Percentiles rank a stretch among this genome's conserved stretches.
Conservation (phyloP, 2,888 invertebrate species). For the Bombylius discolor region DNA sequence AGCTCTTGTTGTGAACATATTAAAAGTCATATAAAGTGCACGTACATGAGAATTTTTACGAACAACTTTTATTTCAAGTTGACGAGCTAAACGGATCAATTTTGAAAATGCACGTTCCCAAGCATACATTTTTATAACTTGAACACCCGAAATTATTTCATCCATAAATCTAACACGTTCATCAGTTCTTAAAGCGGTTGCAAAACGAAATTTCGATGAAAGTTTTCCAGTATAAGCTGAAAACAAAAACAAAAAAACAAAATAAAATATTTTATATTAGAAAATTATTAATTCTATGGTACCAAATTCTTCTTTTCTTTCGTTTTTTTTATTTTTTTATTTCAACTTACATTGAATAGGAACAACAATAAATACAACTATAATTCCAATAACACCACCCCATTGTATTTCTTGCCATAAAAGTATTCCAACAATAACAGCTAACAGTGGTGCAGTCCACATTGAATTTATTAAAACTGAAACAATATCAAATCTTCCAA, state of each 20-base stretch:
- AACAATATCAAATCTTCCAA: constrained; percentile 68
- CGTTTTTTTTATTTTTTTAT: background rate
- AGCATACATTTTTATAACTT: constrained; percentile 84
- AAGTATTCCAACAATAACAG: constrained; percentile 53
- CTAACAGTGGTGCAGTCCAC: constrained; percentile 63
- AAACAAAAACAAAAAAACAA: constrained; percentile 6
- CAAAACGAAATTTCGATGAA: constrained; percentile 32
- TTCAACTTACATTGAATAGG: constrained; percentile 57
- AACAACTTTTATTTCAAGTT: constrained; percentile 47
- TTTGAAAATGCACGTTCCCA: constrained; percentile 79
- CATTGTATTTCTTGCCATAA: constrained; percentile 54
- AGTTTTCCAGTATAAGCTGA: constrained; percentile 24
- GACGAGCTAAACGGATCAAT: constrained; percentile 54
- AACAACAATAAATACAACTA: constrained; percentile 53
- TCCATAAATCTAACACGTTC: constrained; percentile 65
- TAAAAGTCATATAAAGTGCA: constrained; percentile 57
- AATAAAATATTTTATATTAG: too few species aligned
- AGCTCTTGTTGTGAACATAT: constrained; percentile 67
- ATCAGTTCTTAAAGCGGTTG: constrained; percentile 51
- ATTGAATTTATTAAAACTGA: constrained; percentile 62
- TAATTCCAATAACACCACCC: constrained; percentile 55
- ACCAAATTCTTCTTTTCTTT: too few species aligned
- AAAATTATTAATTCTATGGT: too few species aligned
- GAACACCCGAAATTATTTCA: constrained; percentile 54
- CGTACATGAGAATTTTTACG: constrained; percentile 49